Evolutionary conservation across 2,888 invertebrate genomes (phyloP), one percentile per base, ranked within the genome.

Genomic region (Lumbricus terrestris): DNA sequence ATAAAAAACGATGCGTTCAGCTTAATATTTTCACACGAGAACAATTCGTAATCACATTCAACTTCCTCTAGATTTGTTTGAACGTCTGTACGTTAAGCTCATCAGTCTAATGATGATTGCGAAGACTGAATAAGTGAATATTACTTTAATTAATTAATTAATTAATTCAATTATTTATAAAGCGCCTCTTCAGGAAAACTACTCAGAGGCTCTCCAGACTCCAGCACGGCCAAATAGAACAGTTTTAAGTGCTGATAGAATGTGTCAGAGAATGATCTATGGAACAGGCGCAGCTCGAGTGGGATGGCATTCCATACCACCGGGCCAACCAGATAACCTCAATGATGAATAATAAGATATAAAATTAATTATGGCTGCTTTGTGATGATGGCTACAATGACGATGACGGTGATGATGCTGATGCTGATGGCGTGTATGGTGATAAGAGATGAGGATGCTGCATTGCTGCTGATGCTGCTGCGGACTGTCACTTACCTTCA

Each of bases 401-500:
- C 13, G 69, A 69, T 8, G 8, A 69, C 8, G 69, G 11, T n/a
- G 69, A 29, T n/a, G n/a, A 69, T 29, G 69, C 16, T 69, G 40
- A 54, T 54, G n/a, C n/a, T n/a, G n/a, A n/a, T n/a, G n/a, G n/a
- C n/a, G n/a, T n/a, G 11, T 47, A 47, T 47, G 47, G 47, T 47
- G 47, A 47, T 23, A 47, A 69, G 20, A n/a, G n/a, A n/a, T n/a
- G 69, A 69, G n/a, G 69, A 15, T 69, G 69, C 47, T 42, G 18
- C 15, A 40, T 6, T 40, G 40, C 6, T 40, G 15, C 8, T 6
- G 40, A 40, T 40, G 40, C 23, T 29, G 69, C 69, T 69, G 69
- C 69, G 11, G 69, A 69, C 29, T 69, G 8, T 69, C 69, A n/a
- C 69, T 69, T 29, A 90, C 90, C 88, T 90, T 40, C 42, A 90